Base-by-base conservation (phyloP, 2,888 invertebrate species). In the Eristalis tenax region DNA sequence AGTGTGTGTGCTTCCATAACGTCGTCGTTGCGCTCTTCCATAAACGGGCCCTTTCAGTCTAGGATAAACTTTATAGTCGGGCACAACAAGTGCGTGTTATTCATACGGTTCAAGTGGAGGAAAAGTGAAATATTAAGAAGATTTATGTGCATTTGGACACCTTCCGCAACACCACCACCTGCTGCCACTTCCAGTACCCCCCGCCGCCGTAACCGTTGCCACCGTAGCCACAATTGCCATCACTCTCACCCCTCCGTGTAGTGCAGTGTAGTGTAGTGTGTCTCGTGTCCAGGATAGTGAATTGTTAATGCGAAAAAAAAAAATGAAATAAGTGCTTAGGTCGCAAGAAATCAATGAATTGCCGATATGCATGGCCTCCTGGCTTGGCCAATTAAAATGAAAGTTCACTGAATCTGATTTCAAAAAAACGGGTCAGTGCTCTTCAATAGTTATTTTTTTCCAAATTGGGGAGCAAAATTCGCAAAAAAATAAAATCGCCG, bases 31-130 rank as follows among this genome's bases (percentile, higher is more conserved):
- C 57, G 71, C 82, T 83, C 79, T 92, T 92, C 92, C 92, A 92
- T 91, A 90, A 90, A 89, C 90, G 89, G 90, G 89, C 89, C 89
- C 90, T 91, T 90, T 92, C 92, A 93, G 93, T 93, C 92, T 92
- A 92, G 92, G 92, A 92, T 92, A 92, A 92, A 92, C 92, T 92
- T 92, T 92, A 93, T 91, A 91, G 91, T 91, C 92, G 91, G 91
- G 91, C 93, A 93, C 93, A 93, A 93, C 93, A 93, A 92, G 92
- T 93, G 92, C 91, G 91, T 92, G 92, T 92, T 76, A 87, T 76
- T 83, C 64, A 71, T 83, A 79, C 64, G 71, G 63, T 69, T 83
- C 63, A 63, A 75, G 80, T 83, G 63, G 71, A 80, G 76, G 50
- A 78, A 71, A 70, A 78, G 75, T 87, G 64, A 83, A 76, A 76